Conservation (phyloP, 2,113 vertebrate species). For the Tauraco erythrolophus region DNA sequence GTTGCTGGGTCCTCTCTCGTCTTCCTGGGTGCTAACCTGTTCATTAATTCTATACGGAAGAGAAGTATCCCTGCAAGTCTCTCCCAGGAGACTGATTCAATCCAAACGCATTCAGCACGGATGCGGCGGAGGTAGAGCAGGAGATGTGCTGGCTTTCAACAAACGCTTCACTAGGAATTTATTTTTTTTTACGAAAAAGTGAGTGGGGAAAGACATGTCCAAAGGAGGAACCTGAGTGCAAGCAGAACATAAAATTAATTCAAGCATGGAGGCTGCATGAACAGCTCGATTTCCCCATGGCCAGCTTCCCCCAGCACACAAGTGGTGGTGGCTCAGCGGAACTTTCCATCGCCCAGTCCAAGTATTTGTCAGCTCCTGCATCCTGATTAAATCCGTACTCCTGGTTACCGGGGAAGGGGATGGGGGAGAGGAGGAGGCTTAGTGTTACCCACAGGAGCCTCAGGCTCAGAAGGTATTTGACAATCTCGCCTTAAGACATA, state of each 20-base stretch:
- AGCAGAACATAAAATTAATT: constrained; percentile 15
- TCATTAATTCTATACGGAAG: not conserved
- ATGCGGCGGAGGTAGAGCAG: not conserved
- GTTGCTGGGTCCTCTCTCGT: not conserved
- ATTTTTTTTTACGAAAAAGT: not conserved
- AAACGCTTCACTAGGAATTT: not conserved
- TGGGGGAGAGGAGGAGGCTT: not conserved
- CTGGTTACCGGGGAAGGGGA: not conserved
- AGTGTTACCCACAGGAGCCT: not conserved
- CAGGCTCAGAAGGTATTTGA: accelerated
- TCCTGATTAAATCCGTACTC: constrained; percentile 65
- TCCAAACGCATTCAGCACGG: not conserved
- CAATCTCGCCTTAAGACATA: accelerated
- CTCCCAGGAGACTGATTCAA: not conserved
- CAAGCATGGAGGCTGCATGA: not conserved
- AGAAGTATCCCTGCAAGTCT: not conserved
- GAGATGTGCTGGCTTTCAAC: not conserved
- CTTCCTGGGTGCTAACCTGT: not conserved
- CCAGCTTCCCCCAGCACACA: not conserved
- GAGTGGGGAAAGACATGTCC: not conserved
- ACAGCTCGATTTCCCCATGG: not conserved
- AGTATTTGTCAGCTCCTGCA: constrained; percentile 70
- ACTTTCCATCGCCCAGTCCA: constrained; percentile 73
- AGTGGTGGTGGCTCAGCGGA: constrained; percentile 40
- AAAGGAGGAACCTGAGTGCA: not conserved